Evolutionary conservation across 2,888 invertebrate genomes (phyloP).

Genomic region (Lamellibrachia satsuma): DNA sequence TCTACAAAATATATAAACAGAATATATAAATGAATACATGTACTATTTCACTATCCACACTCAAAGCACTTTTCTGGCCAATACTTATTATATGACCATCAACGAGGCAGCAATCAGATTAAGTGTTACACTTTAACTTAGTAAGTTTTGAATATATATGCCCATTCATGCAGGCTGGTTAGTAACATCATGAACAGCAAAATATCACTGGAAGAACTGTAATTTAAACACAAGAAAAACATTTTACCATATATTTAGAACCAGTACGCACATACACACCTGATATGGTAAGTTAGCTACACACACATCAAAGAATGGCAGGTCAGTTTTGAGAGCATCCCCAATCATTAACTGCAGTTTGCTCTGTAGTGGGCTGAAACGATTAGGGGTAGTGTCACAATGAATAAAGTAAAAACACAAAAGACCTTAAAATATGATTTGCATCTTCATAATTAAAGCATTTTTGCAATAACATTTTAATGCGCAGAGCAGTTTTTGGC

Average conservation of each 20-base stretch:
- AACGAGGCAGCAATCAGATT: neutral
- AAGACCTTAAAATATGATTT: too few relatives aligned
- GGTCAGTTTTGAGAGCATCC: slow-evolving; percentile 90
- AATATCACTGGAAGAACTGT: too few relatives aligned
- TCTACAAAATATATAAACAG: neutral
- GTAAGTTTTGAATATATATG: too few relatives aligned
- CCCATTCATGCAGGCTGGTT: too few relatives aligned
- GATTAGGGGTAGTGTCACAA: neutral
- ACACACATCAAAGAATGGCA: slow-evolving; percentile 97
- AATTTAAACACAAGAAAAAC: neutral
- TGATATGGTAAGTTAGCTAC: slow-evolving; percentile 99
- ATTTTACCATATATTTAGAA: neutral
- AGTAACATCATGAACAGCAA: too few relatives aligned
- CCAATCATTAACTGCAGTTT: slow-evolving; percentile 93
- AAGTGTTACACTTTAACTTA: too few relatives aligned
- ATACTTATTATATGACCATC: neutral
- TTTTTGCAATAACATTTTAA: too few relatives aligned
- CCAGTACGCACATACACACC: slow-evolving; percentile 68
- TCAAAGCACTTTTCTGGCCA: neutral
- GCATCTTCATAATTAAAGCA: too few relatives aligned
- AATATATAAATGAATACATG: neutral
- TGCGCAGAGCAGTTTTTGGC: too few relatives aligned
- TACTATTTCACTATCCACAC: neutral
- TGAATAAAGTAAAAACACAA: neutral
- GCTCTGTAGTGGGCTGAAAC: slow-evolving; percentile 82